Base-by-base conservation (phyloP, 2,113 vertebrate genomes). In the Rynchops niger region DNA sequence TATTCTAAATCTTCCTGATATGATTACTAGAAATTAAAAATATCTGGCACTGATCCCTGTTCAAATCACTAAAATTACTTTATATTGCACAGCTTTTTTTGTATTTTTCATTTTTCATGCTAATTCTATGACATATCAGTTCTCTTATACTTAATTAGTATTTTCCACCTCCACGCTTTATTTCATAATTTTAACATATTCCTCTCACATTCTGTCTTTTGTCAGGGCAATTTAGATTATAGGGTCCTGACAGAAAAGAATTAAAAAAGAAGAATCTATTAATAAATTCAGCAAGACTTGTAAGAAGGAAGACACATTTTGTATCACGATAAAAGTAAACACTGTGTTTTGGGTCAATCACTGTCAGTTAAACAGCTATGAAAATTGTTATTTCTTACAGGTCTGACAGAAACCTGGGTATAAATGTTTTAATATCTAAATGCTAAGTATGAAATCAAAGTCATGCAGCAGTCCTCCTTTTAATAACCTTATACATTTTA, bases 121-220 rank as follows among this genome's bases (percentile, higher is more conserved):
- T 71, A 78, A 83, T 81, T 94, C 63, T 77, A 47, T 69, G 47
- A 83, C 29, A 77, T 34, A 42, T 36, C 74, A 36, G 11, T 77
- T 82, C 52, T 71, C 36, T 76, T 92, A 65, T 53, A 59, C 7
- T 92, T 86, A 86, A 87, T 87, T 95, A 95, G 66, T 90, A 83
- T 90, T 94, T 96, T 86, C 53, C 59, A 92, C 17, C 18, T 66
- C 42, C 79, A 47, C 0, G 0, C 15, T 63, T 88, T 81, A 86
- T 88, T 77, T 73, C 27, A 14, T 70, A 86, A 88, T 90, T 92
- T 94, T 71, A 81, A 58, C 27, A 80, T 66, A 77, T 81, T 96
- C 55, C 9, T 43, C 45, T 86, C 76, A 94, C 45, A 77, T 7
- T 3, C 30, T 65, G 19, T 84, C 86, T 84, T 78, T 71, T 90